phyloP scores from a whole-genome alignment of 2,113 vertebrate genomes.

The Rhadina sibilatrix region DNA sequence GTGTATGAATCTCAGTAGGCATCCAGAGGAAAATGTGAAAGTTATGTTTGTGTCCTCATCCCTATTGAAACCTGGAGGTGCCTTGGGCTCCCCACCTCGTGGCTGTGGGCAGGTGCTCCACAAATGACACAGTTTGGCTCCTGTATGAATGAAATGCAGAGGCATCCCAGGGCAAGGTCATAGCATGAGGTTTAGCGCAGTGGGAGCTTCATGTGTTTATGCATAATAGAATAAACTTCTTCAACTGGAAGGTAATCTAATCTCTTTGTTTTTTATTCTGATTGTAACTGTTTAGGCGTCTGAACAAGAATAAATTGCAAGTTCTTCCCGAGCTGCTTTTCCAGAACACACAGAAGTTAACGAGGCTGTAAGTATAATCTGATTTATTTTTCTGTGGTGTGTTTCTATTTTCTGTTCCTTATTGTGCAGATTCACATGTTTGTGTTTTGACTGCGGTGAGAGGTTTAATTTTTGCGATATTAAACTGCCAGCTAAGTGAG shows the following conservation, averaged over 20 bases:
- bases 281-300: conserved; percentile 76
- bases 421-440: not conserved
- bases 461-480: not conserved
- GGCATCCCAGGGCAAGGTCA: fast-evolving
- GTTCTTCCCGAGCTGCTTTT: conserved; percentile 96
- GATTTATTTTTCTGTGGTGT: not conserved
- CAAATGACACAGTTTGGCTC: not conserved
- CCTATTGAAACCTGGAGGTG: not conserved
- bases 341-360: conserved; percentile 94
- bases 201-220: not conserved
- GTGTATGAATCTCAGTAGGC: not conserved
- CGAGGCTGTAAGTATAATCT: conserved; percentile 89
- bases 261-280: not conserved
- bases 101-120: not conserved
- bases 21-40: not conserved
- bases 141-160: fast-evolving
- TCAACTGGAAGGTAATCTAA: not conserved
- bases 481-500: not conserved
- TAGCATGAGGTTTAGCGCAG: not conserved
- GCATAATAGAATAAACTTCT: not conserved
- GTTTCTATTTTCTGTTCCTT: not conserved
- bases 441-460: not conserved
- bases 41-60: not conserved
- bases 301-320: conserved; percentile 97
- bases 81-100: not conserved